phyloP scores from a whole-genome alignment of 2,113 vertebrate genomes.

The Osmerus eperlanus region DNA sequence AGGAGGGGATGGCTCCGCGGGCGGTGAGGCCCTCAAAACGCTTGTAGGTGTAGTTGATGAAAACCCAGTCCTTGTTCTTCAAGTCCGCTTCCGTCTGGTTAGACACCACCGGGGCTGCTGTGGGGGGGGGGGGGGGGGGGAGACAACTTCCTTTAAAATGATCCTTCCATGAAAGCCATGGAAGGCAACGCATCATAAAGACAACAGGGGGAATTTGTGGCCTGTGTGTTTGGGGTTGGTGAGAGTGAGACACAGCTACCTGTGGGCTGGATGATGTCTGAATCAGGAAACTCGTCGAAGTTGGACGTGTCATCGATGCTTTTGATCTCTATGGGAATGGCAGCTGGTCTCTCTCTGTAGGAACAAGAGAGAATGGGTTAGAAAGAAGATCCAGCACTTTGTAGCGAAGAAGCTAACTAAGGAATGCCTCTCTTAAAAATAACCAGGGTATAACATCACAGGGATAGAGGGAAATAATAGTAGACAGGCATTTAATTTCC shows the following conservation, averaged over 20 bases:
- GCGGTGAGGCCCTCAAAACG: slow-evolving; percentile 96
- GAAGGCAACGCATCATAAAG: neutral
- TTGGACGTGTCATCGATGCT: slow-evolving; percentile 99
- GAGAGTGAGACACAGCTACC: slow-evolving; percentile 59
- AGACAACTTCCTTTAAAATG: neutral
- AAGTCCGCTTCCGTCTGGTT: slow-evolving; percentile 91
- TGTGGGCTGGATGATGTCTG: slow-evolving; percentile 94
- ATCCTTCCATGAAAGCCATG: neutral
- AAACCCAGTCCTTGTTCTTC: slow-evolving; percentile 99
- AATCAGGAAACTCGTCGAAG: slow-evolving; percentile 98
- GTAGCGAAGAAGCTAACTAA: too few species aligned
- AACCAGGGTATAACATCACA: too few species aligned
- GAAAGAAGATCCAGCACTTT: neutral
- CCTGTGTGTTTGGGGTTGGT: neutral
- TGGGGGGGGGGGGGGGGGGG: neutral
- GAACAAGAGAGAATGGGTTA: neutral
- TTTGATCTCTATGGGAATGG: slow-evolving; percentile 97
- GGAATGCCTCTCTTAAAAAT: too few species aligned
- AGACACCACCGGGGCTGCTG: slow-evolving; percentile 62
- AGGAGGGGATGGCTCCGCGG: slow-evolving; percentile 92
- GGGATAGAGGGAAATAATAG: neutral
- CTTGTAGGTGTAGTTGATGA: slow-evolving; percentile 99
- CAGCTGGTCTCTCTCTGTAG: slow-evolving; percentile 92
- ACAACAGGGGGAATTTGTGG: neutral
- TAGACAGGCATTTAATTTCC: too few species aligned